Evolutionary conservation across 2,888 invertebrate genomes (phyloP).

Genomic region (Trissoscelio sp.): DNA sequence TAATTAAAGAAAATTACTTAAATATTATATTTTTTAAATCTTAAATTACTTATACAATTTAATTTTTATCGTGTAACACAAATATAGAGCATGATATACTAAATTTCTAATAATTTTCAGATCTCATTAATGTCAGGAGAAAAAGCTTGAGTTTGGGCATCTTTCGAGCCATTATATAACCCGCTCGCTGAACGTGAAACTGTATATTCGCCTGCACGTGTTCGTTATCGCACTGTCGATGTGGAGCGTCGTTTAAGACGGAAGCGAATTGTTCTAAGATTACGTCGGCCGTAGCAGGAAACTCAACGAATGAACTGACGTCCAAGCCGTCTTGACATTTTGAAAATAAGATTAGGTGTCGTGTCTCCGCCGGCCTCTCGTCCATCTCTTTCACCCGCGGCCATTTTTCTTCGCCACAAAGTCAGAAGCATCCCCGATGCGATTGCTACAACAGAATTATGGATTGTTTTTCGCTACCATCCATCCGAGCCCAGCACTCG

Average conservation of each 20-base stretch:
- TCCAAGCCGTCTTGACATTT: slow-evolving; percentile 55
- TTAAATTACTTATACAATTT: no score
- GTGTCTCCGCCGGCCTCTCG: slow-evolving; percentile 50
- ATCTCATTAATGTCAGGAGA: background rate
- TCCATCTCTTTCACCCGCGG: slow-evolving; percentile 54
- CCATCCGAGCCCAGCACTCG: slow-evolving; percentile 11
- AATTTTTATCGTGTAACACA: no score
- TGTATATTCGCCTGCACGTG: slow-evolving; percentile 49
- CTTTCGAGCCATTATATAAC: background rate
- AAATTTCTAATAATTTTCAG: background rate
- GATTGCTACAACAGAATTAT: slow-evolving; percentile 35
- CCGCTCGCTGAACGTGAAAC: slow-evolving; percentile 26
- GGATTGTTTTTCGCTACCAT: slow-evolving; percentile 21
- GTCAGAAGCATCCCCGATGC: slow-evolving; percentile 9
- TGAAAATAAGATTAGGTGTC: slow-evolving; percentile 64
- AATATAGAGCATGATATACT: no score
- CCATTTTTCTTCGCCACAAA: slow-evolving; percentile 53
- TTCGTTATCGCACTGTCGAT: slow-evolving; percentile 64
- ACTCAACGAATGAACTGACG: slow-evolving; percentile 37
- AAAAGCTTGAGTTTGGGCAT: background rate
- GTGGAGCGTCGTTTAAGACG: slow-evolving; percentile 59
- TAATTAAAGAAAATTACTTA: no score
- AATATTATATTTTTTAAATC: no score
- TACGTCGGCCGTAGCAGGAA: slow-evolving; percentile 50
- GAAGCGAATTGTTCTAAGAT: slow-evolving; percentile 66